phyloP scores from a whole-genome alignment of 2,888 invertebrate genomes.

The Stictocephala bisonia region DNA sequence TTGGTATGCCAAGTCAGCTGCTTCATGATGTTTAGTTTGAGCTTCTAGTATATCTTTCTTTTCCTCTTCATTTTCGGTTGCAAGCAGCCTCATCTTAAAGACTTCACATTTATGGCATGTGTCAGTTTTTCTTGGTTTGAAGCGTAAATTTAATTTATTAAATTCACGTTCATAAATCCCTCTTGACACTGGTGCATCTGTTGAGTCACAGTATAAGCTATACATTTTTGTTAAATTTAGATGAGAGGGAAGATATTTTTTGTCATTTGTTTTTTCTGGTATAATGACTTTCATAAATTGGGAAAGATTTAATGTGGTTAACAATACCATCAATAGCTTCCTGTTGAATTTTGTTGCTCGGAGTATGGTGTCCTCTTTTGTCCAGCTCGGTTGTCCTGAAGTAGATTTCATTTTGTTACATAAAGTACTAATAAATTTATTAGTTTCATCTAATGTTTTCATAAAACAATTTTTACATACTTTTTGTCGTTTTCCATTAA shows the following conservation, averaged over 20 bases:
- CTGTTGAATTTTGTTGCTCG: slow-evolving; percentile 19
- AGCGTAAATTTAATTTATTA: slow-evolving; percentile 51
- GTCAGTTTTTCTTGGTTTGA: slow-evolving; percentile 54
- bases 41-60: not conserved
- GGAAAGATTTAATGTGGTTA: slow-evolving; percentile 36
- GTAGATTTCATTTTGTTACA: slow-evolving; percentile 15
- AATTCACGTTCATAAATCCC: slow-evolving; percentile 46
- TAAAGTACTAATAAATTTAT: slow-evolving; percentile 33
- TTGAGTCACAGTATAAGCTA: slow-evolving; percentile 22
- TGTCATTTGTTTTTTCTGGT: slow-evolving; percentile 35
- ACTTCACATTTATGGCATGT: slow-evolving; percentile 54
- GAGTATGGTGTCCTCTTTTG: slow-evolving; percentile 21
- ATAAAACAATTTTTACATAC: slow-evolving; percentile 44
- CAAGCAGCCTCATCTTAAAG: slow-evolving; percentile 44
- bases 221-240: slow-evolving; percentile 34
- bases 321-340: slow-evolving; percentile 10
- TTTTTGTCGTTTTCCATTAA: slow-evolving; percentile 14
- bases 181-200: slow-evolving; percentile 19
- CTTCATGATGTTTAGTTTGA: slow-evolving; percentile 16
- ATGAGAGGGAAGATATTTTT: slow-evolving; percentile 30
- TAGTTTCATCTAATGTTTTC: slow-evolving; percentile 38
- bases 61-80: slow-evolving; percentile 31
- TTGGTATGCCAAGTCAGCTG: slow-evolving; percentile 44
- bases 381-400: slow-evolving; percentile 34
- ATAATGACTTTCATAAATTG: slow-evolving; percentile 38